Percentiles rank a stretch among this genome's conserved stretches.
Evolutionary conservation across 1,140 invertebrate genomes (phyloP).

Genomic region (Zaprionus camerounensis): DNA sequence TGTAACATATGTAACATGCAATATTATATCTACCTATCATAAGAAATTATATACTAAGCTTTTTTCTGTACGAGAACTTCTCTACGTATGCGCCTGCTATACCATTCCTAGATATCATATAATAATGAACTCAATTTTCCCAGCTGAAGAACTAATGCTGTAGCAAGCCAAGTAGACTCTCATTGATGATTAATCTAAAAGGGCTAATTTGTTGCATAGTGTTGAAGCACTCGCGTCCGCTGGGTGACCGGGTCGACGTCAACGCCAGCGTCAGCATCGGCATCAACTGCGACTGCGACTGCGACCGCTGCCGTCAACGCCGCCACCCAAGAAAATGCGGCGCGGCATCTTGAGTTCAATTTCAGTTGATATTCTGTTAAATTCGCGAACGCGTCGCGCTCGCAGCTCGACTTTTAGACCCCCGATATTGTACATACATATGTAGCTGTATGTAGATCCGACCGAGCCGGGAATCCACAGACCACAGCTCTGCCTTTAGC

Average conservation of each 20-base stretch:
- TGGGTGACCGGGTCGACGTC: constrained; percentile 53
- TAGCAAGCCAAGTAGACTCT: not conserved
- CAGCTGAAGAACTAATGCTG: not conserved
- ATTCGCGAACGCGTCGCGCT: constrained; percentile 80
- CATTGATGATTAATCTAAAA: not conserved
- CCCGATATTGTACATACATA: not conserved
- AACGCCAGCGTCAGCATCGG: constrained; percentile 18
- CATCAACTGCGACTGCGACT: constrained; percentile 38
- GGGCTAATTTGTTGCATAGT: constrained; percentile 32
- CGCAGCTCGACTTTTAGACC: constrained; percentile 45
- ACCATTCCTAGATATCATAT: not conserved
- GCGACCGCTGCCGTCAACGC: constrained; percentile 32
- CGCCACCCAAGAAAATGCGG: constrained; percentile 76
- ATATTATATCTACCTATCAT: too few species aligned
- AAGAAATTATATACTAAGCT: too few species aligned
- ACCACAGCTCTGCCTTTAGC: not conserved
- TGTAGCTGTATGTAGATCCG: not conserved
- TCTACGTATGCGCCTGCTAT: not conserved
- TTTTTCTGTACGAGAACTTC: too few species aligned
- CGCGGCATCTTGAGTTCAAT: constrained; percentile 76
- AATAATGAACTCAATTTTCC: not conserved
- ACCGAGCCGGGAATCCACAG: constrained; percentile 5
- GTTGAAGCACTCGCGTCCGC: constrained; percentile 43
- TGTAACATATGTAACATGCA: too few species aligned
- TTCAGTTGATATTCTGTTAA: constrained; percentile 83